Evolutionary conservation across 2,888 invertebrate genomes (phyloP), one percentile per base, ranked within the genome.

Genomic region (Chrysina gloriosa): DNA sequence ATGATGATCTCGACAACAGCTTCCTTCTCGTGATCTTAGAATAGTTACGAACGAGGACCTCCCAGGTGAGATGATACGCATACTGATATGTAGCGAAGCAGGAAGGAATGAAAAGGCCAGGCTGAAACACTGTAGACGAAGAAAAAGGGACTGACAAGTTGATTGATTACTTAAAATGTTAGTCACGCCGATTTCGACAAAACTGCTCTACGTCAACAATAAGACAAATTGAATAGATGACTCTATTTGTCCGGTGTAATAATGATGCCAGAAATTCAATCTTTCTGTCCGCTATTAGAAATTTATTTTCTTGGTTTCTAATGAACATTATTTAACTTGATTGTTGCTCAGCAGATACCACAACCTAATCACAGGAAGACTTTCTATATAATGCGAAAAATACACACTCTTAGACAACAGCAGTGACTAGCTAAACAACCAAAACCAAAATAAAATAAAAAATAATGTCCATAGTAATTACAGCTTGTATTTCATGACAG

Each of bases 211-310:
- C 72, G 74, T 71, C 73, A 73, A 73, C 74, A 75, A 74, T 74
- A 70, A 74, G 73, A 75, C 74, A 75, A 75, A 75, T 75, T 75
- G 72, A 69, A 72, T 71, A 70, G 72, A 73, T 70, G 72, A 64
- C 73, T 75, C 70, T 69, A 74, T 73, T 16, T 25, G 16, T 7
- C 21, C 52, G 14, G 29, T 31, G 52, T 29, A 29, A n/a, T n/a
- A n/a, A n/a, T n/a, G n/a, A n/a, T n/a, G n/a, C n/a, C n/a, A n/a
- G n/a, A n/a, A n/a, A n/a, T n/a, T n/a, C n/a, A n/a, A n/a, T n/a
- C n/a, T n/a, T n/a, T n/a, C n/a, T n/a, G n/a, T n/a, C n/a, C n/a
- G n/a, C n/a, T n/a, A n/a, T n/a, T n/a, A n/a, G n/a, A n/a, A n/a
- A n/a, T n/a, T n/a, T n/a, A n/a, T n/a, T n/a, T n/a, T n/a, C n/a